A percentile compares a stretch with the other conserved stretches of the same genome.
phyloP scores from a whole-genome alignment of 2,797 vertebrate genomes.

The Sebastiscus albofasciatus region DNA sequence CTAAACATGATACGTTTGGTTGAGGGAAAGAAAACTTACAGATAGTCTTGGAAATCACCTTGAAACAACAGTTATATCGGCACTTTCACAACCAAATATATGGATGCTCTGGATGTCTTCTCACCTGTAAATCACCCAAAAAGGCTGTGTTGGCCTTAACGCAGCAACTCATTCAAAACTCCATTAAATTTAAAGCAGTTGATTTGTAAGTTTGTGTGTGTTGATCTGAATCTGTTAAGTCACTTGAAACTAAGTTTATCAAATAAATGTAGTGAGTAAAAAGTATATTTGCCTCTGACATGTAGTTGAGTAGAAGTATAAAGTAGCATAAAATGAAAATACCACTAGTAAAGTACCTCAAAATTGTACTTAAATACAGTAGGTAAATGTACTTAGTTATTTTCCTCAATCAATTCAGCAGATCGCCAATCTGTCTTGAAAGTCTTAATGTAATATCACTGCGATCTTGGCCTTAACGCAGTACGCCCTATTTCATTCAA shows the following conservation, averaged over 20 bases:
- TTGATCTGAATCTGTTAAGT: too few relatives aligned
- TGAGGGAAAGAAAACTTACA: background rate
- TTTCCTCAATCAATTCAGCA: background rate
- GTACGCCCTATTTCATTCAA: background rate
- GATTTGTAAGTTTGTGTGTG: too few relatives aligned
- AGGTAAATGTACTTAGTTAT: too few relatives aligned
- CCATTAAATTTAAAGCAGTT: too few relatives aligned
- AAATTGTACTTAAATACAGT: too few relatives aligned
- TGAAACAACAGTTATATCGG: background rate
- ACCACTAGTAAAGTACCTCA: too few relatives aligned
- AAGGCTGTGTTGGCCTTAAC: background rate
- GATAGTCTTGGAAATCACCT: background rate
- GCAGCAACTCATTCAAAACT: too few relatives aligned
- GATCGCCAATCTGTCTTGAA: background rate
- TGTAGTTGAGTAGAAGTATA: too few relatives aligned
- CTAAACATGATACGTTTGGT: background rate
- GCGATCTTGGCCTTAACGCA: accelerated
- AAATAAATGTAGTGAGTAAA: too few relatives aligned
- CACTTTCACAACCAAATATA: background rate
- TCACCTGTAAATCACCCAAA: background rate
- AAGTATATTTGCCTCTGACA: too few relatives aligned
- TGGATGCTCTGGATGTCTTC: background rate
- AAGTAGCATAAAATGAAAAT: too few relatives aligned
- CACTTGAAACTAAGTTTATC: too few relatives aligned
- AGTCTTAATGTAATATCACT: background rate